Base-by-base conservation (phyloP, 2,113 vertebrate species). In the Ibidorhyncha struthersii region DNA sequence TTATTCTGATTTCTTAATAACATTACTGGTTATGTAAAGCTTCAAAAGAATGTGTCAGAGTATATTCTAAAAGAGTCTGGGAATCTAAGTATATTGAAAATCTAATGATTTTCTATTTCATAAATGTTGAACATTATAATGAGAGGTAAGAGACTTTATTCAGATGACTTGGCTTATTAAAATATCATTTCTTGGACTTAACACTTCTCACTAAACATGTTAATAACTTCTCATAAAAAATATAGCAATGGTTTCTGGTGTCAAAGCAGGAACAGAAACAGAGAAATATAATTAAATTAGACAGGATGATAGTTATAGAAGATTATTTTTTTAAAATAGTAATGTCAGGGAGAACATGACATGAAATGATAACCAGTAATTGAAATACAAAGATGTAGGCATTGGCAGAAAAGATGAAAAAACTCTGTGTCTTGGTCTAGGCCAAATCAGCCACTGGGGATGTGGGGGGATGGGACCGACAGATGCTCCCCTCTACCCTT, bases 1-100 rank as follows among this genome's bases (percentile, higher is more conserved):
- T 49, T 89, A 81, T 72, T 89, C 47, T 79, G 69, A 79, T 82
- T 89, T 84, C 55, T 86, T 94, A 94, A 88, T 76, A 92, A 86
- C 2, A 16, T 38, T 40, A 56, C 30, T 49, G 25, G 25, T 40
- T 87, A 72, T 67, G 7, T 52, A 72, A 83, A 84, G 2, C 23
- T 43, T 67, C 34, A 59, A 74, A 72, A 92, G 23, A 74, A 59
- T 66, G 38, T 89, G 21, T 50, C 72, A 79, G 32, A 92, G 1
- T 20, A 26, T 53, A 63, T 91, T 82, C 21, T 59, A 84, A 76
- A 95, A 41, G 40, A 74, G 9, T n/a, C 22, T 82, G 29, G 10
- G 26, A 87, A 77, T 59, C 34, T 25, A 59, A 79, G 23, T 29
- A 38, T 77, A 55, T 74, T 89, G 55, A 81, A 94, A 95, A 84